Percentiles rank a stretch among this genome's conserved stretches.
phyloP scores from a whole-genome alignment of 2,113 vertebrate species.

The Eretmochelys imbricata region DNA sequence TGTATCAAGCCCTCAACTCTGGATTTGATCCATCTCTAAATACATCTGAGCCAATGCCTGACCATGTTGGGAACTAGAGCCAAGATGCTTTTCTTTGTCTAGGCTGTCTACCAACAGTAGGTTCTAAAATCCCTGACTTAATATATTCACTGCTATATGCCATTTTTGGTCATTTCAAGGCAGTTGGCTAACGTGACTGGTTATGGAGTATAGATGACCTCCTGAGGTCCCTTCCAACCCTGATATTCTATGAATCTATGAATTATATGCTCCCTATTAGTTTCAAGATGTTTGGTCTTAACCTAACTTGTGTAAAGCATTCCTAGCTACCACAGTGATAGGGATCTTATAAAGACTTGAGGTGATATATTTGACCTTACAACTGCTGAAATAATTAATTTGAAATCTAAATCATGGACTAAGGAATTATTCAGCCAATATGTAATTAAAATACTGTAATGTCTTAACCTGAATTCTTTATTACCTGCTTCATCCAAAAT shows the following conservation, averaged over 20 bases:
- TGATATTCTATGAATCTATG: no score
- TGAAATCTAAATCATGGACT: neutral
- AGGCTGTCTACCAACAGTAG: neutral
- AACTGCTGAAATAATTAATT: neutral
- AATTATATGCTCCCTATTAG: neutral
- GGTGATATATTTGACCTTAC: neutral
- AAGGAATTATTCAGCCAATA: neutral
- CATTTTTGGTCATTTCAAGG: neutral
- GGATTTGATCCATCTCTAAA: neutral
- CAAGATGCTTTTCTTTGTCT: neutral
- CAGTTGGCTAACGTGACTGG: rapidly evolving
- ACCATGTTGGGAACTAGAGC: neutral
- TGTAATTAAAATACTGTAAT: neutral
- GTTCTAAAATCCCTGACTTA: neutral
- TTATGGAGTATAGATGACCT: neutral
- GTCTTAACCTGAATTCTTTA: neutral
- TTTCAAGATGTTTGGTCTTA: neutral
- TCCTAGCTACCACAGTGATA: neutral
- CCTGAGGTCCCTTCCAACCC: no score
- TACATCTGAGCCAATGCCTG: neutral
- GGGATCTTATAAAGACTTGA: neutral
- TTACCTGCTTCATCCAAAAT: neutral
- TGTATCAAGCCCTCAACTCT: neutral
- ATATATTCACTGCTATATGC: neutral
- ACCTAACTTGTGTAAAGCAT: neutral